Conservation (phyloP, 2,113 vertebrate genomes). For the Takifugu flavidus region DNA sequence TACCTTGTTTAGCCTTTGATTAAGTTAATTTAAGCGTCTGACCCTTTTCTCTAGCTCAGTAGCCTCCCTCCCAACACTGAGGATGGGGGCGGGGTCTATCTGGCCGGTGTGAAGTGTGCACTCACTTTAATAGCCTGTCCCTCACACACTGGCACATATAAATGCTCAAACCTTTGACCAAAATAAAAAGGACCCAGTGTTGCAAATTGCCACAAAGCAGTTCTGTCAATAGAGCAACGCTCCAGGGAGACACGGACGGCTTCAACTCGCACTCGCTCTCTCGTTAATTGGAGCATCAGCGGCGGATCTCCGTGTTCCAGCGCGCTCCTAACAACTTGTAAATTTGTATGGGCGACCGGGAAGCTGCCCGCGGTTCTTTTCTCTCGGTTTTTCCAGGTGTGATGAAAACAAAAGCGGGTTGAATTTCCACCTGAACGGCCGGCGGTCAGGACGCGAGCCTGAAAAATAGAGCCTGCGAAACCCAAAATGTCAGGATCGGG, state of each 20-base stretch:
- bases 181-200: constrained; percentile 8
- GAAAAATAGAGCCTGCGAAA: too few species aligned
- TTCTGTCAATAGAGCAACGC: constrained; percentile 37
- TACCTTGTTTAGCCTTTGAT: constrained; percentile 49
- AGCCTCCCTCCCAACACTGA: constrained; percentile 10
- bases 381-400: background rate
- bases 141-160: background rate
- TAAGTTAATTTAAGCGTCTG: constrained; percentile 53
- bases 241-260: constrained; percentile 29
- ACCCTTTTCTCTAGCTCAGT: constrained; percentile 29
- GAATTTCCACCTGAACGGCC: background rate
- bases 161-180: background rate
- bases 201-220: constrained; percentile 34
- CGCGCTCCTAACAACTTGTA: constrained; percentile 24
- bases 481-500: too few species aligned
- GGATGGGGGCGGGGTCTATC: background rate
- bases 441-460: background rate
- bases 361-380: background rate
- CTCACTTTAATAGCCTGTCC: constrained; percentile 15
- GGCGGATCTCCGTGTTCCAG: constrained; percentile 1
- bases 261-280: constrained; percentile 26
- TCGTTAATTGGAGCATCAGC: constrained; percentile 31
- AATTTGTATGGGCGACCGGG: constrained; percentile 6
- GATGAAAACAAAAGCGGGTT: background rate
- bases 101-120: background rate